These are phyloP conservation scores for Pseudorhombus dupliciocellatus DNA, from an alignment of 2,113 vertebrate genomes.

Conservation along the genomic window DNA sequence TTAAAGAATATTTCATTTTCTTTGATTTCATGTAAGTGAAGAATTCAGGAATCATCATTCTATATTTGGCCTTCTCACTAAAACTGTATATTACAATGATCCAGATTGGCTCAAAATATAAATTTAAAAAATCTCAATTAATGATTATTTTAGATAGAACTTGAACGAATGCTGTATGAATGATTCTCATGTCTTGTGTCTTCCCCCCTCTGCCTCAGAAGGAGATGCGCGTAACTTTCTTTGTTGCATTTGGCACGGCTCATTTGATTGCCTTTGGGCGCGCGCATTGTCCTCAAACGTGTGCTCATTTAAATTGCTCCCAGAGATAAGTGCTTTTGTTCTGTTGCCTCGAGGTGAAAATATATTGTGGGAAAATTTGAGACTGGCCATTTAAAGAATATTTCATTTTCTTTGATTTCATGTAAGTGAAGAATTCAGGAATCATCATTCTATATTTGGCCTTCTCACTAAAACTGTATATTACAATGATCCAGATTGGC, in stretches of 20 bases:
- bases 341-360: conserved; percentile 5
- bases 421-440: not conserved
- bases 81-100: no score
- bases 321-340: not conserved
- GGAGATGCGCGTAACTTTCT: conserved; percentile 19
- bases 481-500: conserved; percentile 1
- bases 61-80: no score
- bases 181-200: no score
- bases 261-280: conserved; percentile 3
- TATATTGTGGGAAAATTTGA: not conserved
- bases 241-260: conserved; percentile 12
- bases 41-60: not conserved
- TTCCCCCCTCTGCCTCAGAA: no score
- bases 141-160: no score
- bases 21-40: not conserved
- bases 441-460: not conserved
- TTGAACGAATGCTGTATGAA: no score
- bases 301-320: conserved; percentile 8
- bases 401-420: not conserved
- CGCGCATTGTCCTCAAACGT: conserved; percentile 37
- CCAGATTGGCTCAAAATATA: no score
- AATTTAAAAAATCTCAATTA: no score
- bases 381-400: not conserved
- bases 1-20: not conserved
- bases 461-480: not conserved